phyloP scores from a whole-genome alignment of 2,888 invertebrate species.

The Ptychoptera contaminata region DNA sequence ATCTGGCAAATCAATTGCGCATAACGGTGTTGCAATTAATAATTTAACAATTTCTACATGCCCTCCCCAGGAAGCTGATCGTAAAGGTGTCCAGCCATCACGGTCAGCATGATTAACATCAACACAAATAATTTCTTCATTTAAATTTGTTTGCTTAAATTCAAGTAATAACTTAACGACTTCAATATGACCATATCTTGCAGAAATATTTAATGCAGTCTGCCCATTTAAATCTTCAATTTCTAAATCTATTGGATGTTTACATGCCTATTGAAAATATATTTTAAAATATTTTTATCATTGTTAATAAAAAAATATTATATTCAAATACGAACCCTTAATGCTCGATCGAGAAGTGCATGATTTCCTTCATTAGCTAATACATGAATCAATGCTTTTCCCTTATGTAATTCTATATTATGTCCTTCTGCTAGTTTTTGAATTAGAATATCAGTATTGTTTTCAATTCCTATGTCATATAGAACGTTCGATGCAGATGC shows the following conservation, averaged over 20 bases:
- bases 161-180: slow-evolving; percentile 46
- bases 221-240: slow-evolving; percentile 63
- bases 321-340: slow-evolving; percentile 36
- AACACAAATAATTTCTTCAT: slow-evolving; percentile 36
- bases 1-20: slow-evolving; percentile 75
- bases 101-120: slow-evolving; percentile 61
- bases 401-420: slow-evolving; percentile 32
- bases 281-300: too few relatives aligned
- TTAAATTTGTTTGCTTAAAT: slow-evolving; percentile 22
- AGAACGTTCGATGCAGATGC: slow-evolving; percentile 26
- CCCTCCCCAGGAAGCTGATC: slow-evolving; percentile 93
- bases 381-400: slow-evolving; percentile 58
- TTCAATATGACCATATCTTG: slow-evolving; percentile 58
- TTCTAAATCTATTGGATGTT: slow-evolving; percentile 36
- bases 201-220: slow-evolving; percentile 73
- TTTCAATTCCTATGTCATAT: slow-evolving; percentile 26
- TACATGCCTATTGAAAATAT: slow-evolving; percentile 20
- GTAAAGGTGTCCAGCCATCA: slow-evolving; percentile 80
- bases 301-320: too few relatives aligned
- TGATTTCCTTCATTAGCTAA: slow-evolving; percentile 62
- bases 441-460: slow-evolving; percentile 11
- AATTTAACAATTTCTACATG: slow-evolving; percentile 76
- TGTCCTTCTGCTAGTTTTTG: slow-evolving; percentile 29
- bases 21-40: slow-evolving; percentile 54
- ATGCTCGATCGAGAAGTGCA: slow-evolving; percentile 42